phyloP scores from a whole-genome alignment of 2,888 invertebrate genomes.

The Galerucella pusilla region DNA sequence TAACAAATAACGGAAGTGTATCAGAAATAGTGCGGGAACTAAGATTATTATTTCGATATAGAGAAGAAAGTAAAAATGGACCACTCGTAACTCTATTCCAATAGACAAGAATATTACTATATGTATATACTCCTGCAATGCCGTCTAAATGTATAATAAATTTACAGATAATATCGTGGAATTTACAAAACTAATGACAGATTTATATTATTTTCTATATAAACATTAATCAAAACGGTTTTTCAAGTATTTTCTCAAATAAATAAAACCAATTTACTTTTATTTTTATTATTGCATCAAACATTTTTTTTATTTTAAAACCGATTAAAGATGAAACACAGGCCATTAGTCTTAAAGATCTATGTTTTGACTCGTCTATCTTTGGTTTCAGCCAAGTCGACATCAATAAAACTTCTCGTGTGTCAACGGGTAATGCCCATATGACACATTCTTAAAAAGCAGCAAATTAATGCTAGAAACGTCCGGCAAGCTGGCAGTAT shows the following conservation, averaged over 20 bases:
- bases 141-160: too few relatives aligned
- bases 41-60: too few relatives aligned
- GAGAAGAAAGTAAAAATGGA: too few relatives aligned
- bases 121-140: too few relatives aligned
- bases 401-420: slow-evolving; percentile 16
- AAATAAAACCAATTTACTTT: not conserved
- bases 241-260: not conserved
- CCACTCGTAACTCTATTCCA: too few relatives aligned
- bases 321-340: slow-evolving; percentile 2
- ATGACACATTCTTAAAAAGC: slow-evolving; percentile 31
- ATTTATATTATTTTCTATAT: too few relatives aligned
- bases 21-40: too few relatives aligned
- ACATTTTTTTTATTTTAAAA: not conserved
- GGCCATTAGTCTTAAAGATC: slow-evolving; percentile 9
- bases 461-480: slow-evolving; percentile 33
- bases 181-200: too few relatives aligned
- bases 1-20: too few relatives aligned
- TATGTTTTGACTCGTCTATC: slow-evolving; percentile 11
- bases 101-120: too few relatives aligned
- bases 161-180: not conserved
- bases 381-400: slow-evolving; percentile 5
- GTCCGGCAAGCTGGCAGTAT: slow-evolving; percentile 33
- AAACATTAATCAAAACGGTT: not conserved
- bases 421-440: slow-evolving; percentile 27
- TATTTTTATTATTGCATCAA: not conserved